These are phyloP conservation scores for Zele albiditarsus DNA, from an alignment of 2,888 invertebrate genomes.

Conservation along the genomic window DNA sequence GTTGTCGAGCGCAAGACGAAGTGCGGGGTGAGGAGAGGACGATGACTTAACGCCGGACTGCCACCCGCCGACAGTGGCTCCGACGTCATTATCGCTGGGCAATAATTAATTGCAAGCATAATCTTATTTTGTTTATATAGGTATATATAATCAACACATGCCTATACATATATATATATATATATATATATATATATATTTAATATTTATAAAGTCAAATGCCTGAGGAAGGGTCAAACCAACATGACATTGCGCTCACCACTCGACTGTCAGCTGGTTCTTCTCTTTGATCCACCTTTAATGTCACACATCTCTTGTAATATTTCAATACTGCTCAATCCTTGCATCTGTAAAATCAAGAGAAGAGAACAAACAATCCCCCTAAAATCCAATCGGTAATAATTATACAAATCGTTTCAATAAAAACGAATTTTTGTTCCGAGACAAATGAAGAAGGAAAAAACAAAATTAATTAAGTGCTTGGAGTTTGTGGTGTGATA, in stretches of 20 bases:
- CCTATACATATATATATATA: slow-evolving; percentile 10
- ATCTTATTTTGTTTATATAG: background rate
- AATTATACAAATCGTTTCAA: background rate
- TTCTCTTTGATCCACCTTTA: slow-evolving; percentile 47
- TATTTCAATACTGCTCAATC: slow-evolving; percentile 47
- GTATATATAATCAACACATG: background rate
- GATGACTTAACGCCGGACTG: slow-evolving; percentile 66
- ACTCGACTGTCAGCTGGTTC: slow-evolving; percentile 54
- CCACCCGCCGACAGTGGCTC: slow-evolving; percentile 67
- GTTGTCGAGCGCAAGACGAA: slow-evolving; percentile 55
- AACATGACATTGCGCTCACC: slow-evolving; percentile 46
- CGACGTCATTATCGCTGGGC: slow-evolving; percentile 65
- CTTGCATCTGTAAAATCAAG: slow-evolving; percentile 47
- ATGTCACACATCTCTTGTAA: slow-evolving; percentile 50
- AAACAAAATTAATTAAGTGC: background rate
- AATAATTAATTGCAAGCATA: slow-evolving; percentile 40
- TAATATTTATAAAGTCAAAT: slow-evolving; percentile 27
- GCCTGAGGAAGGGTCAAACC: slow-evolving; percentile 28
- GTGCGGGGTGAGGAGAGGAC: slow-evolving; percentile 64
- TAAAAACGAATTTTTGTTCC: background rate
- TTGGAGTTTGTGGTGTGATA: no score
- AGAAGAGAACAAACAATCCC: slow-evolving; percentile 12
- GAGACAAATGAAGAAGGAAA: background rate
- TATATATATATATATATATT: background rate
- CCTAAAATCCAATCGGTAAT: background rate